Evolutionary conservation across 2,797 vertebrate genomes (phyloP).

Genomic region (Heteromormyrus szaboi): DNA sequence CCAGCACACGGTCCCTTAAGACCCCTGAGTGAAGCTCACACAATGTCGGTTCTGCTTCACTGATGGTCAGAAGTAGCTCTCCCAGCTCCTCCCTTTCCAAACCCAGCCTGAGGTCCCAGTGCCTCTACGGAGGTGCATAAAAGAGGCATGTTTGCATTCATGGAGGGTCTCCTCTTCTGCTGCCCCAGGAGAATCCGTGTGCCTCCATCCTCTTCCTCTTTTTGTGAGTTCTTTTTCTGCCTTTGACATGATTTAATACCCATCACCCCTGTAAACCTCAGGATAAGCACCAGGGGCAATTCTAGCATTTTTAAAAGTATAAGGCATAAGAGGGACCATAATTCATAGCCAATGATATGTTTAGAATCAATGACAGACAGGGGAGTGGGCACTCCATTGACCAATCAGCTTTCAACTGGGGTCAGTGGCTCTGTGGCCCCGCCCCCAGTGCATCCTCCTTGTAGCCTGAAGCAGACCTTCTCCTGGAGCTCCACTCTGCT

Average conservation of each 20-base stretch:
- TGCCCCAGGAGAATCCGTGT: not conserved
- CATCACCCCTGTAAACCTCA: not conserved
- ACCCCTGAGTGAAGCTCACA: not conserved
- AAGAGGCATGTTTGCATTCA: not conserved
- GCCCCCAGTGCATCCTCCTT: not conserved
- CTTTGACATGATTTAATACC: not conserved
- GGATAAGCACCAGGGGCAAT: not conserved
- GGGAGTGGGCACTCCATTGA: not conserved
- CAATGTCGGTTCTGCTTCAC: not conserved
- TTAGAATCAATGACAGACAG: not conserved
- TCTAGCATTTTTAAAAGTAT: not conserved
- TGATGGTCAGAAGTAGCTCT: not conserved
- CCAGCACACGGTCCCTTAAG: not conserved
- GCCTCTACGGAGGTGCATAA: not conserved
- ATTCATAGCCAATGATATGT: not conserved
- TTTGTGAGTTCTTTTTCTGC: not conserved
- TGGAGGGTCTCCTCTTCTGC: not conserved
- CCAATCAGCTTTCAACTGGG: not conserved
- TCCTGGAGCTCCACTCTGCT: not conserved
- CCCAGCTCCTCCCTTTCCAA: not conserved
- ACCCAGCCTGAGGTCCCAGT: not conserved
- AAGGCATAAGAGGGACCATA: not conserved
- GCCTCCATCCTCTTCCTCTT: not conserved
- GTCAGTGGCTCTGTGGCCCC: not conserved
- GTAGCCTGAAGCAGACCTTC: not conserved